Percentiles rank a stretch among this genome's conserved stretches.
Conservation (phyloP, 2,888 invertebrate species). For the Cryptocephalus moraei region DNA sequence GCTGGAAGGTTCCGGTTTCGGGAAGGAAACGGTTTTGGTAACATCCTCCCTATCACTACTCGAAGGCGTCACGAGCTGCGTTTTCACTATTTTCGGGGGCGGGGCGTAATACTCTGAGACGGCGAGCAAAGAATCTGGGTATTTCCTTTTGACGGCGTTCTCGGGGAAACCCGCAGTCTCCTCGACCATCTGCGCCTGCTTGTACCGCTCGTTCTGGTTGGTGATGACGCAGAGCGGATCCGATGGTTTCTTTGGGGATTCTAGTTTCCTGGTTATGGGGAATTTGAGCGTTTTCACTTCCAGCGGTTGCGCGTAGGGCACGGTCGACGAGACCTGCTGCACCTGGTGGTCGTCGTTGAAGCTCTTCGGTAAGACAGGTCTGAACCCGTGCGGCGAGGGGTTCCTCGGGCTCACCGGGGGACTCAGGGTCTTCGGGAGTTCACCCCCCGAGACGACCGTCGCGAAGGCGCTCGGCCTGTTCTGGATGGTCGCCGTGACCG, state of each 20-base stretch:
- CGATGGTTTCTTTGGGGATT: slow-evolving; percentile 21
- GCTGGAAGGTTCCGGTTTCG: not conserved
- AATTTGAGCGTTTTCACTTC: slow-evolving; percentile 32
- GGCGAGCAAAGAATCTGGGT: slow-evolving; percentile 20
- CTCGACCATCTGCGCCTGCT: slow-evolving; percentile 30
- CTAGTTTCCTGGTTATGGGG: slow-evolving; percentile 26
- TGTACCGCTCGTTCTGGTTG: slow-evolving; percentile 32
- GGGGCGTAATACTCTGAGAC: slow-evolving; percentile 10
- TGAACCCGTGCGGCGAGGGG: slow-evolving; percentile 28
- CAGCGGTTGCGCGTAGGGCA: slow-evolving; percentile 11
- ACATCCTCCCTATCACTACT: slow-evolving; percentile 1
- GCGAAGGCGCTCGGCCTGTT: slow-evolving; percentile 42
- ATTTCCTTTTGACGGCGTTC: slow-evolving; percentile 28
- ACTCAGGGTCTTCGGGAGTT: slow-evolving; percentile 36
- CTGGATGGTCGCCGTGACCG: slow-evolving; percentile 7
- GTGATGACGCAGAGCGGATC: slow-evolving; percentile 36
- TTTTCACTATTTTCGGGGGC: slow-evolving; percentile 20
- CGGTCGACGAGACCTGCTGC: slow-evolving; percentile 23
- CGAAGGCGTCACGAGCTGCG: slow-evolving; percentile 9
- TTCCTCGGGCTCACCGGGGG: slow-evolving; percentile 50
- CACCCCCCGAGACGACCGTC: slow-evolving; percentile 32
- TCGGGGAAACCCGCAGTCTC: slow-evolving; percentile 32
- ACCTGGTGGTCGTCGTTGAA: slow-evolving; percentile 25
- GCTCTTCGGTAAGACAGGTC: slow-evolving; percentile 24
- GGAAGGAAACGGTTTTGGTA: not conserved